Base-by-base conservation (phyloP, 2,888 invertebrate species). In the Eupelmus urozonus region DNA sequence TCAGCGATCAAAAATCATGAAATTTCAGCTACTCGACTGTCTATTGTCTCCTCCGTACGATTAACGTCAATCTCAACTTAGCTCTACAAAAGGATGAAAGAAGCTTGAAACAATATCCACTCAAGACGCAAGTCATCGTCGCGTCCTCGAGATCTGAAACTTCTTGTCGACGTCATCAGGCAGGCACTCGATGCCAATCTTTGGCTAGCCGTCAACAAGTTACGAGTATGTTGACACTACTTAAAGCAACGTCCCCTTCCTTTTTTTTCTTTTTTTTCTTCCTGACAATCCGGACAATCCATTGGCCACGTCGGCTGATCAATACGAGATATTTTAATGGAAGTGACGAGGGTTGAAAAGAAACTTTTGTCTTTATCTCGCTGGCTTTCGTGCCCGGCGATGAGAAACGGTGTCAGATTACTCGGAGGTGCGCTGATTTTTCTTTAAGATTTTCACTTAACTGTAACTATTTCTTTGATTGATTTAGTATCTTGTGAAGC, bases 91-190 rank as follows among this genome's bases (percentile, higher is more conserved):
- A 34, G 42, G 20, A 25, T 7, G 18, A 29, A 62, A 20, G 29
- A 51, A 45, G 25, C 13, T 18, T 16, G 62, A 62, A 34, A 71
- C 51, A 71, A 55, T 63, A 72, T 55, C 63, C 63, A 72, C 72
- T 72, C 27, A 42, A 63, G 55, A 20, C 3, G 16, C 9, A 1
- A 3, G 23, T 53, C 40, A 23, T 66, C 57, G 23, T 42, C 29
- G 25, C 29, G 51, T 53, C 66, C 53, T 34, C 20, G 51, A 53
- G 40, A 18, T 16, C 34, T 16, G 66, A 42, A 57, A 40, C 18
- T 57, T 57, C 53, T 67, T 25, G 23, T 60, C 49, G 59, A 27
- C 34, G 29, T 59, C 13, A 11, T 27, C 16, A 7, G 45, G 7
- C 13, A 29, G 27, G 18, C 4, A 49, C 49, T 65, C n/a, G 65